A percentile compares a stretch with the other conserved stretches of the same genome.
These are phyloP conservation scores for Anomalospiza imberbis DNA, from an alignment of 2,797 vertebrate genomes.

Conservation along the genomic window DNA sequence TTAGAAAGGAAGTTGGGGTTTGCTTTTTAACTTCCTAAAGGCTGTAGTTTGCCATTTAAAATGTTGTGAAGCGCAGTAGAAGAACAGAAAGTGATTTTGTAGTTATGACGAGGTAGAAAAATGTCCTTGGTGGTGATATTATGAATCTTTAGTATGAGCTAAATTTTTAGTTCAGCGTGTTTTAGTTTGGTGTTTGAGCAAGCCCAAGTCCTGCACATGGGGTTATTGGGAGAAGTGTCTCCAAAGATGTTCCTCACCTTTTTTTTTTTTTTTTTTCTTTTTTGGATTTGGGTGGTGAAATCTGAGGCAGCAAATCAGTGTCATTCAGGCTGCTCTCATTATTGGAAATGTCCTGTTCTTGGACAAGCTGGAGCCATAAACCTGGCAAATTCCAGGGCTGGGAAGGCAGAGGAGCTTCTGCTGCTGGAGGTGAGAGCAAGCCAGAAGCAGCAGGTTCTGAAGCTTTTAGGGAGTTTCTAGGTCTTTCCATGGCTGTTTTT, in stretches of 20 bases:
- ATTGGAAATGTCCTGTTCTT: neutral
- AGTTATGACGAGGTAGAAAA: neutral
- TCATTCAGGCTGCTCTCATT: neutral
- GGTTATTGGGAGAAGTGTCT: neutral
- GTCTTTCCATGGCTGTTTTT: neutral
- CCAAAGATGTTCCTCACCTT: neutral
- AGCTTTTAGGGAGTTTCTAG: neutral
- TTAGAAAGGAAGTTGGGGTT: neutral
- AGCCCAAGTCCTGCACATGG: fast-evolving
- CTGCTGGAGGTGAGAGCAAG: neutral
- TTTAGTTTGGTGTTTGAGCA: neutral
- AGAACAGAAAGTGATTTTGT: neutral
- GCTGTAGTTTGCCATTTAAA: neutral
- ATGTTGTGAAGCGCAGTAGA: neutral
- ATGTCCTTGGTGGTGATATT: neutral
- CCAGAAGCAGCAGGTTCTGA: neutral
- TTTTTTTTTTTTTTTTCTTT: neutral
- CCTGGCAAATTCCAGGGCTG: neutral
- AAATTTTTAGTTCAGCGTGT: neutral
- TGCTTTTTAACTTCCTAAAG: neutral
- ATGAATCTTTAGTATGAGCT: neutral
- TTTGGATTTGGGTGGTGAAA: neutral
- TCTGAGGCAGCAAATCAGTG: neutral
- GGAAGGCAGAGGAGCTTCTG: neutral
- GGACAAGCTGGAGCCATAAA: neutral